A percentile compares a stretch with the other conserved stretches of the same genome.
Conservation (phyloP, 2,888 invertebrate species). For the Tipula helvola region DNA sequence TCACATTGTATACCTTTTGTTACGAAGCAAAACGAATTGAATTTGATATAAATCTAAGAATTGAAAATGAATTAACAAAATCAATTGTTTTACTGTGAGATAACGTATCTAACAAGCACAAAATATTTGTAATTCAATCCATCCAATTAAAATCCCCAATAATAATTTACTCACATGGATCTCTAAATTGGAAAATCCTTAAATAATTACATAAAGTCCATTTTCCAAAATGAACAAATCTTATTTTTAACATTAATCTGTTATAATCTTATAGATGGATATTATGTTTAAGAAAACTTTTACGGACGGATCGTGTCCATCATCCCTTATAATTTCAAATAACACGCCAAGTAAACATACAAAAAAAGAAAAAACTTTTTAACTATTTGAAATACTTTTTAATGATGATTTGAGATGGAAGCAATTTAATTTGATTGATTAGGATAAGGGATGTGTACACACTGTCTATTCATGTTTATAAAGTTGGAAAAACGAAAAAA, state of each 20-base stretch:
- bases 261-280: background rate
- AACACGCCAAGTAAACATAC: background rate
- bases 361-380: background rate
- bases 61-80: background rate
- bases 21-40: background rate
- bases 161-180: background rate
- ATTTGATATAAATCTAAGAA: background rate
- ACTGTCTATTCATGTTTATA: background rate
- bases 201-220: background rate
- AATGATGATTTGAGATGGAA: background rate
- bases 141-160: background rate
- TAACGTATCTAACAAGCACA: background rate
- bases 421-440: background rate
- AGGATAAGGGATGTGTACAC: background rate
- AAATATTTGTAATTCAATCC: background rate
- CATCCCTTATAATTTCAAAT: background rate
- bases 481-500: background rate
- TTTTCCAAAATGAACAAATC: background rate
- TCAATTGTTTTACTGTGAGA: background rate
- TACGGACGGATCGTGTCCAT: background rate
- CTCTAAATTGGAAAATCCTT: background rate
- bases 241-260: background rate
- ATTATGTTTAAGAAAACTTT: background rate
- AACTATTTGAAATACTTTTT: background rate
- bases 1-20: background rate